Percentiles rank a stretch among this genome's conserved stretches.
phyloP scores from a whole-genome alignment of 2,888 invertebrate species.

The Heteropelma amictum region DNA sequence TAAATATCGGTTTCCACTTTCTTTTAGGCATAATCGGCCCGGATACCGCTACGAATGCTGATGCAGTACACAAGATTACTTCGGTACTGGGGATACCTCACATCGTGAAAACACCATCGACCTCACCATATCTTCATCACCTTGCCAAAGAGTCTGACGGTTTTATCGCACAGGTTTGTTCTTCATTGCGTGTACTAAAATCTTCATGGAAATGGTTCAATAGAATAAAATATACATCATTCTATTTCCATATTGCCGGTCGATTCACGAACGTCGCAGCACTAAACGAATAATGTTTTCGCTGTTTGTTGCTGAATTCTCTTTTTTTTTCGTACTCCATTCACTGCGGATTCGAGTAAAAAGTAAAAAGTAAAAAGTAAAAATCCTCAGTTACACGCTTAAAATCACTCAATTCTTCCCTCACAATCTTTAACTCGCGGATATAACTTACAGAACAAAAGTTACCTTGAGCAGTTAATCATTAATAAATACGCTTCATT shows the following conservation, averaged over 20 bases:
- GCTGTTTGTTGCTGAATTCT: too few relatives aligned
- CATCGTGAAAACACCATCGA: constrained; percentile 67
- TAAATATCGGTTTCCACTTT: neutral
- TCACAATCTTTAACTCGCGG: too few relatives aligned
- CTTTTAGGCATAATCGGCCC: constrained; percentile 75
- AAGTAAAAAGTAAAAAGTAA: neutral
- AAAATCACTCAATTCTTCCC: too few relatives aligned
- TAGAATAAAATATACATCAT: neutral
- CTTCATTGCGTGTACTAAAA: too few relatives aligned
- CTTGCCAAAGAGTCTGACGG: constrained; percentile 69
- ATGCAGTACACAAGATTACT: constrained; percentile 75
- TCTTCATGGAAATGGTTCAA: too few relatives aligned
- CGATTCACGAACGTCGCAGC: too few relatives aligned
- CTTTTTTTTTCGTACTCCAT: too few relatives aligned
- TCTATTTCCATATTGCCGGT: neutral
- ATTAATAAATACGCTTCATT: neutral
- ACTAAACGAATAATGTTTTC: too few relatives aligned
- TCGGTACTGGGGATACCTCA: constrained; percentile 74
- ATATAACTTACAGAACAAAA: too few relatives aligned
- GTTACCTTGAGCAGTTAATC: neutral
- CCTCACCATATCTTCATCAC: constrained; percentile 68
- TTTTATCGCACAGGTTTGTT: constrained; percentile 69
- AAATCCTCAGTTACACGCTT: too few relatives aligned
- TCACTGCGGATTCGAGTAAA: neutral
- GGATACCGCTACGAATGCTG: constrained; percentile 69